Conservation (phyloP, 2,888 invertebrate genomes). For the Drosophila infuscata region DNA sequence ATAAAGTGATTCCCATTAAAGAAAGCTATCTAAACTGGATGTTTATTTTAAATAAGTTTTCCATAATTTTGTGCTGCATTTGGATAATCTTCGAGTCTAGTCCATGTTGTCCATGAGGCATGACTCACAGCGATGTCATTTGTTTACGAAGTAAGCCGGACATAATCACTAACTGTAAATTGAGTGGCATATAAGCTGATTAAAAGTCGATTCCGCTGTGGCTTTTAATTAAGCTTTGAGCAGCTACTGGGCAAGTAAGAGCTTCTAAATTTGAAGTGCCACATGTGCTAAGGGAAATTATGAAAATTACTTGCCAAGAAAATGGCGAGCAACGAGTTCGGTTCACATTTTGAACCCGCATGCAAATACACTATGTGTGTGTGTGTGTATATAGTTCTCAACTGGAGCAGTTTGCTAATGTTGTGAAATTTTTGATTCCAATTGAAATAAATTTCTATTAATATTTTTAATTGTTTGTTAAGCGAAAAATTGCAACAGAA, state of each 20-base stretch:
- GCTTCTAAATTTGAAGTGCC: conserved; percentile 5
- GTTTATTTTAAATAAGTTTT: not conserved
- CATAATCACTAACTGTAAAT: conserved; percentile 64
- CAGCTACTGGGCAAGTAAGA: conserved; percentile 9
- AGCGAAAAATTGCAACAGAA: conserved; percentile 57
- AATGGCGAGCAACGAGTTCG: conserved; percentile 4
- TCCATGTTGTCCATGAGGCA: not conserved
- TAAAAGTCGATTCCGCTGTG: conserved; percentile 55
- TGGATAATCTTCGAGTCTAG: not conserved
- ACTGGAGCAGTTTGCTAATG: conserved; percentile 44
- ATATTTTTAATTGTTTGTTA: conserved; percentile 79
- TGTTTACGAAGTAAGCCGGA: conserved; percentile 35
- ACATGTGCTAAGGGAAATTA: conserved; percentile 10
- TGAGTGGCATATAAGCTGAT: conserved; percentile 70
- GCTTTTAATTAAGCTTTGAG: conserved; percentile 44
- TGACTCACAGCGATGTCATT: conserved; percentile 23
- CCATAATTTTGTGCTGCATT: not conserved
- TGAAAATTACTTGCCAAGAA: conserved; percentile 18
- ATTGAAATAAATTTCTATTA: conserved; percentile 81
- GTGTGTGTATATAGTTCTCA: conserved; percentile 3
- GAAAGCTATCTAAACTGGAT: not conserved
- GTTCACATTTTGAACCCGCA: conserved; percentile 31
- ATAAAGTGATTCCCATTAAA: not conserved
- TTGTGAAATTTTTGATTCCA: conserved; percentile 78
- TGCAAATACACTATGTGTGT: conserved; percentile 31